A percentile compares a stretch with the other conserved stretches of the same genome.
Evolutionary conservation across 1,140 invertebrate genomes (phyloP).

Genomic region (Telenomus remus): DNA sequence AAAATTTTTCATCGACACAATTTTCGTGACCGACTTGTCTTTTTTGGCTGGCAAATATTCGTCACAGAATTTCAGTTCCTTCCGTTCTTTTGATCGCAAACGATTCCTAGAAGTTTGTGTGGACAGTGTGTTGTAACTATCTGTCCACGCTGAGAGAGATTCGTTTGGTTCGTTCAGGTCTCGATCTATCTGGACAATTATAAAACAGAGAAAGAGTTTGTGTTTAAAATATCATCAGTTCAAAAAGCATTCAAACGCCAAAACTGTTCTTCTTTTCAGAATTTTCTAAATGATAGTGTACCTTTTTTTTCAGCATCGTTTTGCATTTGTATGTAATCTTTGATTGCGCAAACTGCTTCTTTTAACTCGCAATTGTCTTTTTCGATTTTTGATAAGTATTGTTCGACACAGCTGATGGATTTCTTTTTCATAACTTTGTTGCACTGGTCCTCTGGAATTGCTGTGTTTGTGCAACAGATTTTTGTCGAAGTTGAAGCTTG

Average conservation of each 20-base stretch:
- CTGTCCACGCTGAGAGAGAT: no score
- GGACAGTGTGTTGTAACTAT: no score
- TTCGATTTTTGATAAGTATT: conserved; percentile 30
- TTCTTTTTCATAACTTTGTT: conserved; percentile 31
- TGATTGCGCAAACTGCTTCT: conserved; percentile 8
- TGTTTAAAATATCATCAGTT: no score
- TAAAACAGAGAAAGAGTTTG: background rate
- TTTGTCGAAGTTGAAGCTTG: conserved; percentile 1
- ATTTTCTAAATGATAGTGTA: background rate
- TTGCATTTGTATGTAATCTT: conserved; percentile 1
- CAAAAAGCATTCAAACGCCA: no score
- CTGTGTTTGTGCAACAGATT: conserved; percentile 4
- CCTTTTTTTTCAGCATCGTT: conserved; percentile 14
- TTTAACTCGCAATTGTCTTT: conserved; percentile 30
- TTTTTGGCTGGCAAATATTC: no score
- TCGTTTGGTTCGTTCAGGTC: no score
- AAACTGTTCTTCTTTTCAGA: no score
- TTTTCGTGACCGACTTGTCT: no score
- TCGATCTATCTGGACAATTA: conserved; percentile 15
- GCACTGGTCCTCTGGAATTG: conserved; percentile 25
- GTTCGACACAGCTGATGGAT: conserved; percentile 35
- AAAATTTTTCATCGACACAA: no score
- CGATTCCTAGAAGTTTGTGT: no score
- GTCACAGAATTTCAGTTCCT: no score
- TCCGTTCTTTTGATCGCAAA: no score